Conservation (phyloP, 2,113 vertebrate species). For the Nanorana parkeri region DNA sequence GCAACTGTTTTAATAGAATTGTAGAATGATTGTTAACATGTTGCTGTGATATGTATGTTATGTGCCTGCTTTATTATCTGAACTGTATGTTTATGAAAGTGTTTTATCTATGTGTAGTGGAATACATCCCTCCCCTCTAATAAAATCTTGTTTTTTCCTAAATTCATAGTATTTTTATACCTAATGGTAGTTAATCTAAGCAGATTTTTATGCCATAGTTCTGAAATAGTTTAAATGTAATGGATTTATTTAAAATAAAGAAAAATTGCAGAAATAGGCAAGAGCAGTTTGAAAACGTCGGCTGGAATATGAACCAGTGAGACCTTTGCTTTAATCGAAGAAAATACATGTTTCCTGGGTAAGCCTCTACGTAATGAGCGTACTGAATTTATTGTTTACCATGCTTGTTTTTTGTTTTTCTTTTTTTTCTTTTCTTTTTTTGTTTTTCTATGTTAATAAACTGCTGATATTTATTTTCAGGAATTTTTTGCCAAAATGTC, state of each 20-base stretch:
- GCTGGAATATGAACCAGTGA: conserved; percentile 44
- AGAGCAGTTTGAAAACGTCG: conserved; percentile 23
- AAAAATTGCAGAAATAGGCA: conserved; percentile 19
- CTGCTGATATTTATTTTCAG: conserved; percentile 90
- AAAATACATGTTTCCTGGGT: conserved; percentile 37
- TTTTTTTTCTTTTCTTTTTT: conserved; percentile 71
- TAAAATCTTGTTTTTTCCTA: conserved; percentile 48
- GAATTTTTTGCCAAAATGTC: conserved; percentile 87
- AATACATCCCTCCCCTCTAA: conserved; percentile 29
- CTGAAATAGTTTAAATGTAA: conserved; percentile 29
- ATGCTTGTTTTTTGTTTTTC: conserved; percentile 62
- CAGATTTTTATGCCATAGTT: conserved; percentile 1
- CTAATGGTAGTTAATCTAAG: not conserved
- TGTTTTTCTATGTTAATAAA: conserved; percentile 81
- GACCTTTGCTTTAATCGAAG: conserved; percentile 38
- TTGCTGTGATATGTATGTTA: not conserved
- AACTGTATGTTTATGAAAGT: conserved; percentile 46
- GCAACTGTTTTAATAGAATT: conserved; percentile 10
- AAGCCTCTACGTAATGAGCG: conserved; percentile 18
- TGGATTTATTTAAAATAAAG: conserved; percentile 33
- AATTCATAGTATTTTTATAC: conserved; percentile 55
- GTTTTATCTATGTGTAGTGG: conserved; percentile 44
- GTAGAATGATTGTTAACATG: not conserved
- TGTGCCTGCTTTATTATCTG: conserved; percentile 19
- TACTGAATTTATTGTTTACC: not conserved